phyloP scores from a whole-genome alignment of 2,113 vertebrate genomes.

The Galeopterus variegatus region DNA sequence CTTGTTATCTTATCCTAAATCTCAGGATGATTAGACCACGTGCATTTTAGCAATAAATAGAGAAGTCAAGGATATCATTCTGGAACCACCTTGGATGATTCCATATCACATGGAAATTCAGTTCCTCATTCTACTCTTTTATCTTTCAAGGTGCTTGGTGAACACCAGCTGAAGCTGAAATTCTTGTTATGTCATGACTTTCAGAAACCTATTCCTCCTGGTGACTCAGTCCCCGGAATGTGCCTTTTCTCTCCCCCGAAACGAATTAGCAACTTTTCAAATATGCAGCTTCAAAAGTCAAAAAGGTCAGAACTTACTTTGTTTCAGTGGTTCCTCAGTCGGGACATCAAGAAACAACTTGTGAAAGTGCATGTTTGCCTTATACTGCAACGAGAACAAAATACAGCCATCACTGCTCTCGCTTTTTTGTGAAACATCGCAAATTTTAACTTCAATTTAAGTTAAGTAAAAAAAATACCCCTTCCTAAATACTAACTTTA shows the following conservation, averaged over 20 bases:
- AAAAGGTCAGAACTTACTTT: conserved; percentile 92
- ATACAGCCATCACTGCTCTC: rapidly evolving
- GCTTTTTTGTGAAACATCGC: neutral
- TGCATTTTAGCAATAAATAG: neutral
- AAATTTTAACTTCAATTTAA: neutral
- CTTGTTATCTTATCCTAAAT: neutral
- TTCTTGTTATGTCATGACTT: neutral
- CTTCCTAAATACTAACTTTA: neutral
- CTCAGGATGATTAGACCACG: neutral
- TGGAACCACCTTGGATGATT: neutral
- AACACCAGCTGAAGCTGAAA: neutral
- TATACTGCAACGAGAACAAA: conserved; percentile 90
- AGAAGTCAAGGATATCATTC: neutral
- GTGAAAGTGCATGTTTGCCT: conserved; percentile 96
- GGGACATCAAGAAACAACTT: conserved; percentile 97
- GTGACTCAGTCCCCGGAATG: neutral
- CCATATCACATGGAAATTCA: neutral
- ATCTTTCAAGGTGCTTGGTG: neutral
- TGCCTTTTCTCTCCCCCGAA: neutral
- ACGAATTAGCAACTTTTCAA: neutral
- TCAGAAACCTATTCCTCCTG: neutral
- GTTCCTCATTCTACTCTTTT: neutral
- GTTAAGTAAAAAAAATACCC: neutral
- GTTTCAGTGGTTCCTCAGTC: conserved; percentile 93
- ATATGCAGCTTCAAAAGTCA: neutral